Evolutionary conservation across 2,888 invertebrate genomes (phyloP), one percentile per base, ranked within the genome.

Genomic region (Hedya salicella): DNA sequence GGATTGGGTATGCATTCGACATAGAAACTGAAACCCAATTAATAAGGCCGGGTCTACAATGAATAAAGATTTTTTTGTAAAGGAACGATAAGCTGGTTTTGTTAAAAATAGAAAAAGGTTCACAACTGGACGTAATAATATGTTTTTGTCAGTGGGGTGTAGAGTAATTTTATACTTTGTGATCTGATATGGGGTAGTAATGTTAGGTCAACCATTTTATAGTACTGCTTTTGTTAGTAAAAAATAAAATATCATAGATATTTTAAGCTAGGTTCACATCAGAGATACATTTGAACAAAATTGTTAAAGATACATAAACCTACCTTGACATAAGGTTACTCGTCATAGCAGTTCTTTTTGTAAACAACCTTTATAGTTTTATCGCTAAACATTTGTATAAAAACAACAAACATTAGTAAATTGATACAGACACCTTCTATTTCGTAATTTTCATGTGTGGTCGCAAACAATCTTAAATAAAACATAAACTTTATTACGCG

Each of bases 11-110:
- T 50, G 50, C 36, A 36, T 46, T 44, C 52, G 46, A 52, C 49
- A 32, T 52, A 44, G 25, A 56, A 25, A 46, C 40, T 53, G 44
- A 46, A 59, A 36, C 17, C 39, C 65, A 65, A 65, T 65, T 65
- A 65, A 65, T 65, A 60, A 65, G 39, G 30, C 63, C 19, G 36
- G 49, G 17, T 46, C 46, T 59, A 65, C 46, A 64, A 63, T 60
- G 54, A 54, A 66, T 61, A 4, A 16, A 54, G 60, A 42, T 66
- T 61, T 66, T 36, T 66, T 66, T 61, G 49, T 19, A 40, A 14
- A 42, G 50, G 17, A 25, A 13, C 16, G 60, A 66, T 66, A 61
- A 61, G 54, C 42, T 49, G 40, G 49, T 59, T 59, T 64, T 59
- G 50, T 62, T 48, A 11, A 46, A 32, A 16, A 11, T 5, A 17